Percentiles rank a stretch among this genome's conserved stretches.
Evolutionary conservation across 1,140 invertebrate species (phyloP).

Genomic region (Nautilus pompilius): DNA sequence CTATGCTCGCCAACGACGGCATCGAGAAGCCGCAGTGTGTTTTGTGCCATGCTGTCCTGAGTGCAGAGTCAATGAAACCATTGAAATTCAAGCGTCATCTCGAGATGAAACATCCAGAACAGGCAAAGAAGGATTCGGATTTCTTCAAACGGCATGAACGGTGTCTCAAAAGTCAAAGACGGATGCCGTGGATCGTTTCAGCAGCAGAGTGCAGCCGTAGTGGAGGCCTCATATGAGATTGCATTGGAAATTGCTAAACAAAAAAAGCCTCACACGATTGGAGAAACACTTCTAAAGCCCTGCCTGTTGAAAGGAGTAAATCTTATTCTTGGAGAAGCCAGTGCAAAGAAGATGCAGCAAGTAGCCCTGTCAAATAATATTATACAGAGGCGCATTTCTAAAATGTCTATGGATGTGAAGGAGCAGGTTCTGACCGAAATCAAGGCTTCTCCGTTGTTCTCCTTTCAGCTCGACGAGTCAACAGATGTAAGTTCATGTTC

Average conservation of each 20-base stretch:
- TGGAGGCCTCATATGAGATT: neutral
- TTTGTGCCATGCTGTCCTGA: neutral
- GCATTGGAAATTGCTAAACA: conserved; percentile 1
- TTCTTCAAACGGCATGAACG: neutral
- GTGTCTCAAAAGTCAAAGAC: neutral
- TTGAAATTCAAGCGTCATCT: neutral
- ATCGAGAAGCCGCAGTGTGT: neutral
- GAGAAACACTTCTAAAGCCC: too few species aligned
- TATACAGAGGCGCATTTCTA: conserved; percentile 2
- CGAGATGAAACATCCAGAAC: neutral
- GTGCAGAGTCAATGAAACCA: conserved; percentile 1
- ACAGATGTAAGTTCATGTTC: conserved; percentile 2
- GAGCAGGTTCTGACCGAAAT: conserved; percentile 1
- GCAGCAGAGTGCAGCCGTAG: conserved; percentile 1
- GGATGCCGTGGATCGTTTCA: neutral
- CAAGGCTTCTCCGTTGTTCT: conserved; percentile 1
- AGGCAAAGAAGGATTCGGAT: conserved; percentile 1
- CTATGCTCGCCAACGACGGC: too few species aligned
- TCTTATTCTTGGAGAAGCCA: too few species aligned
- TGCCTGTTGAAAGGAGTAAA: too few species aligned
- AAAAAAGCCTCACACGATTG: too few species aligned
- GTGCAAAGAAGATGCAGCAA: conserved; percentile 3
- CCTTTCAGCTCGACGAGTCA: neutral
- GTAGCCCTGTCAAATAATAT: neutral
- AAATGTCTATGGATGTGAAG: conserved; percentile 4